Conservation (phyloP, 2,888 invertebrate genomes). For the Drosophila atripex region DNA sequence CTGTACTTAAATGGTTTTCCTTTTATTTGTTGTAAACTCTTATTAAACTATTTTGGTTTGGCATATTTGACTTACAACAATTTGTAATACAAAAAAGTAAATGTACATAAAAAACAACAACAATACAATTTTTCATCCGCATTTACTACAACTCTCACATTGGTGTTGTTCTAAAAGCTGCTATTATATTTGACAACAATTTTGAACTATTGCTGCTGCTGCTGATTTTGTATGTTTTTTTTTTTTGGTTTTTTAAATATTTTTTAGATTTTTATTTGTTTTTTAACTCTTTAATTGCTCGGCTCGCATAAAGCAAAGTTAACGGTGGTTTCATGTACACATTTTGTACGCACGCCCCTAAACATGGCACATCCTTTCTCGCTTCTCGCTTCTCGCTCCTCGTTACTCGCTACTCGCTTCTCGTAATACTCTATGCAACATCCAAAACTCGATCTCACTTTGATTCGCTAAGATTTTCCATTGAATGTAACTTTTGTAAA, state of each 20-base stretch:
- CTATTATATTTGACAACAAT: conserved; percentile 37
- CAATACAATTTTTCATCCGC: conserved; percentile 43
- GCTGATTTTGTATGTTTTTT: background rate
- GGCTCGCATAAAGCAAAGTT: conserved; percentile 48
- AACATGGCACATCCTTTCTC: conserved; percentile 16
- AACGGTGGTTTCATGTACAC: conserved; percentile 50
- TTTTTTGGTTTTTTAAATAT: background rate
- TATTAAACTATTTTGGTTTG: conserved; percentile 41
- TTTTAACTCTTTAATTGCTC: conserved; percentile 42
- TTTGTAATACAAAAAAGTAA: conserved; percentile 43
- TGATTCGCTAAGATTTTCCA: conserved; percentile 17
- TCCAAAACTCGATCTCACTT: conserved; percentile 6
- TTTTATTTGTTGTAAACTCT: conserved; percentile 40
- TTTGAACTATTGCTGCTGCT: conserved; percentile 38
- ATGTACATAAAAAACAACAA: conserved; percentile 45
- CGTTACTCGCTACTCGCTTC: background rate
- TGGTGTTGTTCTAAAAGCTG: conserved; percentile 46
- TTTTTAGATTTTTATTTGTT: conserved; percentile 6
- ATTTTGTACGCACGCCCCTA: conserved; percentile 41
- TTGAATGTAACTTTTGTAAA: conserved; percentile 29
- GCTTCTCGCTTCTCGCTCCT: background rate
- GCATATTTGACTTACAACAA: conserved; percentile 43
- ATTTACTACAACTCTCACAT: conserved; percentile 31
- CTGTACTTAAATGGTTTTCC: conserved; percentile 18
- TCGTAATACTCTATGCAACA: conserved; percentile 27